phyloP scores from a whole-genome alignment of 2,888 invertebrate genomes.

The Cephus pygmeus region DNA sequence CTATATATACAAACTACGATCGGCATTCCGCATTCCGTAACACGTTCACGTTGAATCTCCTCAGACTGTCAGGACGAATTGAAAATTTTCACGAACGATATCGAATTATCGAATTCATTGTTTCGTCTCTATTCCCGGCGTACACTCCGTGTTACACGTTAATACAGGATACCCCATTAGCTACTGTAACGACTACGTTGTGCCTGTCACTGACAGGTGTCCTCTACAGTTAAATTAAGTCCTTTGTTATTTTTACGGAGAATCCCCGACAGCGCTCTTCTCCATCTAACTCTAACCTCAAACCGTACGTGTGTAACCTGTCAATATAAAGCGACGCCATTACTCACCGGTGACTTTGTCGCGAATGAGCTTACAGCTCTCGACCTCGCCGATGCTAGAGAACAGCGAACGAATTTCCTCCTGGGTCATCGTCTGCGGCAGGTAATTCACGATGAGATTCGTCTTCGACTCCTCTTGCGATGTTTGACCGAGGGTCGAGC shows the following conservation, averaged over 20 bases:
- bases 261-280: not conserved
- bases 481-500: constrained; percentile 74
- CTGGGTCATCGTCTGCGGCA: constrained; percentile 99
- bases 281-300: not conserved
- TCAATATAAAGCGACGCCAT: not conserved
- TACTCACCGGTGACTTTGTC: constrained; percentile 94
- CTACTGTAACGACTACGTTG: not conserved
- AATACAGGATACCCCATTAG: not conserved
- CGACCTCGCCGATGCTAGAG: constrained; percentile 98
- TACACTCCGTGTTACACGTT: not conserved
- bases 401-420: constrained; percentile 98
- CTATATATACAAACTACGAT: not conserved
- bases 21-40: not conserved
- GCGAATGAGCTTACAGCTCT: constrained; percentile 98
- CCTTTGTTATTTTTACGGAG: not conserved
- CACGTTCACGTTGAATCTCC: not conserved
- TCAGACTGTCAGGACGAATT: not conserved
- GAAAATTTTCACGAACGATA: not conserved
- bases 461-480: constrained; percentile 90
- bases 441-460: constrained; percentile 99
- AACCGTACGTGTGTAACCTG: not conserved
- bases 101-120: not conserved
- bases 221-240: not conserved
- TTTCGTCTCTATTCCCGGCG: not conserved
- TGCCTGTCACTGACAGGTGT: not conserved